phyloP scores from a whole-genome alignment of 2,888 invertebrate species.

The Erynnis tages region DNA sequence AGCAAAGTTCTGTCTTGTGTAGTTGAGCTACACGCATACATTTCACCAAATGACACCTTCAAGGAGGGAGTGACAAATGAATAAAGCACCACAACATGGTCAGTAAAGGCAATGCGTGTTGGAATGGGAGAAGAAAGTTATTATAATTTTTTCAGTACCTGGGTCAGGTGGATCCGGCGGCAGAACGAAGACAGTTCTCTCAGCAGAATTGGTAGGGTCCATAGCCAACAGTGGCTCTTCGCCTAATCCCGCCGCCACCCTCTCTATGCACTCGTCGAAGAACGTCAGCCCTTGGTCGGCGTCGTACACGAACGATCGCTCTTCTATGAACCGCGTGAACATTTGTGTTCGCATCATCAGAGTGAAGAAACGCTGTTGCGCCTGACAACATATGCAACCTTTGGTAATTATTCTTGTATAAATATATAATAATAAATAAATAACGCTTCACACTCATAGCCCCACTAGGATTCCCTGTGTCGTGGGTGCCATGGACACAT shows the following conservation, averaged over 20 bases:
- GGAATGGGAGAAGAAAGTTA: neutral
- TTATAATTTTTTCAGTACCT: slow-evolving; percentile 40
- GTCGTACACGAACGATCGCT: slow-evolving; percentile 98
- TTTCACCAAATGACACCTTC: no score
- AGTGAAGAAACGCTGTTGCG: slow-evolving; percentile 93
- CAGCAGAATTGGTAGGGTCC: slow-evolving; percentile 89
- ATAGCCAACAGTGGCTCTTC: slow-evolving; percentile 88
- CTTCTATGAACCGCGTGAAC: slow-evolving; percentile 99
- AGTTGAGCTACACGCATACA: no score
- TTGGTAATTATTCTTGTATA: no score
- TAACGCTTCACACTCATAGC: no score
- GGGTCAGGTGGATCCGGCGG: slow-evolving; percentile 90
- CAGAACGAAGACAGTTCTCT: slow-evolving; percentile 96
- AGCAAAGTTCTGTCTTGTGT: no score
- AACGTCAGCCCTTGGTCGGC: slow-evolving; percentile 94
- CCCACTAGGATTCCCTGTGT: no score
- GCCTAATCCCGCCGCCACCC: slow-evolving; percentile 57
- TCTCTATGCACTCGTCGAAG: slow-evolving; percentile 98
- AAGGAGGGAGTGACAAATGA: no score
- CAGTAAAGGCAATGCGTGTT: no score
- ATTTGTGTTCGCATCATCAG: slow-evolving; percentile 96
- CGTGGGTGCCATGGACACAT: no score
- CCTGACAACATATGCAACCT: no score
- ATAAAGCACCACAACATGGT: no score
- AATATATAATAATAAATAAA: no score